A percentile compares a stretch with the other conserved stretches of the same genome.
These are phyloP conservation scores for Rhagonycha lutea DNA, from an alignment of 2,888 invertebrate genomes.

Conservation along the genomic window DNA sequence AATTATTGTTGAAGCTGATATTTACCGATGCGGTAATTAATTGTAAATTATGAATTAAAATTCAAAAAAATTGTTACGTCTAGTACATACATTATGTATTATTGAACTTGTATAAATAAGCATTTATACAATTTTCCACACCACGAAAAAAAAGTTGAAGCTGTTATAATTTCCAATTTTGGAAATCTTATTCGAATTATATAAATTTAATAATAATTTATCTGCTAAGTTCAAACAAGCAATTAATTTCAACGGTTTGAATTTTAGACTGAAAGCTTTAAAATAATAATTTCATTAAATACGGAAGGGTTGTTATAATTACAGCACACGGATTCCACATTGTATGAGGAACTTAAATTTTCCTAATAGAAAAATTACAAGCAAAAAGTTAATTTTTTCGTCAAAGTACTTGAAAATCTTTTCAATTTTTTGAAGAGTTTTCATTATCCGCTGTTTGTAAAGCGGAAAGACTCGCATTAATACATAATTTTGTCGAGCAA, in stretches of 20 bases:
- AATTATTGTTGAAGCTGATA: background rate
- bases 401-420: background rate
- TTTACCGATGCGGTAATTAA: background rate
- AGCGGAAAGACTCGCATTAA: background rate
- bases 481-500: background rate
- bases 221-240: background rate
- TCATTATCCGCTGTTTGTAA: background rate
- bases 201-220: background rate
- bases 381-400: conserved; percentile 1
- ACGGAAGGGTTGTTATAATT: background rate
- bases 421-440: background rate
- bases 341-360: background rate
- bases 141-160: background rate
- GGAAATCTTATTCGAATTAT: background rate
- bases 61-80: background rate
- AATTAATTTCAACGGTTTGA: background rate
- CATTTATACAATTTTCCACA: background rate
- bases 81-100: background rate
- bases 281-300: conserved; percentile 1
- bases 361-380: background rate
- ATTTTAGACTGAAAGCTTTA: background rate
- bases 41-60: background rate
- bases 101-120: too few species aligned
- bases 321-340: background rate
- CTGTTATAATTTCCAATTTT: background rate